Percentiles rank a stretch among this genome's conserved stretches.
Conservation (phyloP, 1,140 invertebrate genomes). For the Sinonovacula constricta region DNA sequence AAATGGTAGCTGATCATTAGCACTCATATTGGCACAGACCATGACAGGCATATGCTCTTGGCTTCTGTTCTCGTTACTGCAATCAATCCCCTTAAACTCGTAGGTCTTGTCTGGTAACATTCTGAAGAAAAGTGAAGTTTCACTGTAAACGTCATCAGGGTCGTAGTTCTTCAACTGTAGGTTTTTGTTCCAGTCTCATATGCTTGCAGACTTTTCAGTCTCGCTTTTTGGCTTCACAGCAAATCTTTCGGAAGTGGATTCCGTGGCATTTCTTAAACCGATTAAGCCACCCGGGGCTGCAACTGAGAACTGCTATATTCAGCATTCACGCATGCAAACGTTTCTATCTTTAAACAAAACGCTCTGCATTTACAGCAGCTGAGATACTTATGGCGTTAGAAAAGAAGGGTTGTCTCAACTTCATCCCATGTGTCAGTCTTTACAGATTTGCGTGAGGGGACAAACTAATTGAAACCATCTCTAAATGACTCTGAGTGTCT, state of each 20-base stretch:
- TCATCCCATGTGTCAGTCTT: not conserved
- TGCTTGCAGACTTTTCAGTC: not conserved
- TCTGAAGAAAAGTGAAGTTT: slow-evolving; percentile 55
- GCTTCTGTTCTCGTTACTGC: slow-evolving; percentile 71
- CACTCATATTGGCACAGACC: slow-evolving; percentile 76
- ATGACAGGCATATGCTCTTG: slow-evolving; percentile 79
- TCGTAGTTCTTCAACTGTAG: slow-evolving; percentile 11
- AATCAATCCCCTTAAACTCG: slow-evolving; percentile 42
- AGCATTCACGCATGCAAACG: not conserved
- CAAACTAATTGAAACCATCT: not conserved
- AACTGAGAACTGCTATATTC: not conserved
- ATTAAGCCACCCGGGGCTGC: slow-evolving; percentile 11
- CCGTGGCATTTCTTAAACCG: slow-evolving; percentile 30
- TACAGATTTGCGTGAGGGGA: not conserved
- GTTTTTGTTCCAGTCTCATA: not conserved
- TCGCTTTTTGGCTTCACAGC: slow-evolving; percentile 17
- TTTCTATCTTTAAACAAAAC: not conserved
- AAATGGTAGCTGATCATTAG: slow-evolving; percentile 78
- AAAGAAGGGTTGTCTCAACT: not conserved
- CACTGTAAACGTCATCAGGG: slow-evolving; percentile 52
- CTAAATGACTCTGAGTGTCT: too few relatives aligned
- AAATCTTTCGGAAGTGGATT: slow-evolving; percentile 22
- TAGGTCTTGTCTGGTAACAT: slow-evolving; percentile 48
- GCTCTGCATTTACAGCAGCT: not conserved
- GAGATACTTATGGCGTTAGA: not conserved